A percentile compares a stretch with the other conserved stretches of the same genome.
Evolutionary conservation across 2,113 vertebrate genomes (phyloP).

Genomic region (Manacus vitellinus): DNA sequence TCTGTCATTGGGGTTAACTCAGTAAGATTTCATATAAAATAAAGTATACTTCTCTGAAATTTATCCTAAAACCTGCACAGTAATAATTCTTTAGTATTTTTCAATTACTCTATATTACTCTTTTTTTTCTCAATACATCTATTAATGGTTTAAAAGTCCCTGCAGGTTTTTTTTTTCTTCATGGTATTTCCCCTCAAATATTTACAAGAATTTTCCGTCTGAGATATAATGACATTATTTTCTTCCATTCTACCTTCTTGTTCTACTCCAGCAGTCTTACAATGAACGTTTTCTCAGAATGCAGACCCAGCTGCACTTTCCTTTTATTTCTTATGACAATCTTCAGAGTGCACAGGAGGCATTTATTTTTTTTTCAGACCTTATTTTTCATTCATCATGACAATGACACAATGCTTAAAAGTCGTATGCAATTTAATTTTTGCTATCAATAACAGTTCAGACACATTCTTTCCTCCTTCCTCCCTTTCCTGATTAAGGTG

Average conservation of each 20-base stretch:
- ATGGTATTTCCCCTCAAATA: constrained; percentile 1
- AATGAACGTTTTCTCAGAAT: not conserved
- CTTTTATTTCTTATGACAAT: constrained; percentile 37
- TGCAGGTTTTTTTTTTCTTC: not conserved
- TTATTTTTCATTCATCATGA: not conserved
- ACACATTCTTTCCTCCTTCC: not conserved
- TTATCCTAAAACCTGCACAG: not conserved
- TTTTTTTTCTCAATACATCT: not conserved
- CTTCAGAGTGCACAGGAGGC: not conserved
- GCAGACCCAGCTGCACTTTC: not conserved
- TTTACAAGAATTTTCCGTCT: constrained; percentile 24
- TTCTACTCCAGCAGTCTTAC: constrained; percentile 14
- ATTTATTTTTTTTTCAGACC: not conserved
- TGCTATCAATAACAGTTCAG: not conserved
- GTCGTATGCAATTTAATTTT: constrained; percentile 20
- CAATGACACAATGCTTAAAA: constrained; percentile 2
- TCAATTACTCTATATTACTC: not conserved
- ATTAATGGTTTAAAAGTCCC: not conserved
- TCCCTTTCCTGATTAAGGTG: not conserved
- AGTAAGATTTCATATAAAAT: not conserved
- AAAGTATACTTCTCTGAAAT: not conserved
- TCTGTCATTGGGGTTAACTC: not conserved
- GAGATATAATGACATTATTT: not conserved
- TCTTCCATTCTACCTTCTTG: constrained; percentile 19
- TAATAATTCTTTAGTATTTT: not conserved